Percentiles rank a stretch among this genome's conserved stretches.
These are phyloP conservation scores for Scartelaos histophorus DNA, from an alignment of 2,113 vertebrate genomes.

Conservation along the genomic window DNA sequence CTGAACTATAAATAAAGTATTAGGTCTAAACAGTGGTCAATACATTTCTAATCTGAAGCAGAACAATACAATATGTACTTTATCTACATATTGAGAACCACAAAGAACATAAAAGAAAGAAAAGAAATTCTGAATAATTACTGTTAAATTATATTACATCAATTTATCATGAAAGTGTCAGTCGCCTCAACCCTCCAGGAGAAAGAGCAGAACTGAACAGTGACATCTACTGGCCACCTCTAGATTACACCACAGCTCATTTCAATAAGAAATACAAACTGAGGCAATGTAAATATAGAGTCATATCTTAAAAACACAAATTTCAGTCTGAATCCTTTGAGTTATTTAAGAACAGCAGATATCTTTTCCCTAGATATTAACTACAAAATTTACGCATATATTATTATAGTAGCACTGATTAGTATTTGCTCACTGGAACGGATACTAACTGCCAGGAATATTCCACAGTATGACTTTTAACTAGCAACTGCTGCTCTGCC, in stretches of 20 bases:
- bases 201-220: slow-evolving; percentile 68
- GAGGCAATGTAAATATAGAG: not conserved
- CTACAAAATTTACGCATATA: not conserved
- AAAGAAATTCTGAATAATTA: not conserved
- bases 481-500: too few species aligned
- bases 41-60: too few species aligned
- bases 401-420: too few species aligned
- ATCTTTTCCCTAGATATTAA: not conserved
- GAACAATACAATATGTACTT: not conserved
- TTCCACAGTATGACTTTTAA: too few species aligned
- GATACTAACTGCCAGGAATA: too few species aligned
- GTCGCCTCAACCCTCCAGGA: slow-evolving; percentile 8
- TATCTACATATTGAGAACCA: not conserved
- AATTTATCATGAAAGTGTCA: slow-evolving; percentile 14
- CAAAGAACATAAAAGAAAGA: not conserved
- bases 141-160: slow-evolving; percentile 8
- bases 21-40: not conserved
- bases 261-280: not conserved
- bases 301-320: not conserved
- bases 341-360: not conserved
- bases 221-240: slow-evolving; percentile 73
- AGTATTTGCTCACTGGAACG: too few species aligned
- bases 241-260: slow-evolving; percentile 9
- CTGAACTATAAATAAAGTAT: not conserved
- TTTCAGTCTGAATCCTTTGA: not conserved